Evolutionary conservation across 2,888 invertebrate genomes (phyloP), one percentile per base, ranked within the genome.

Genomic region (Julus scanicus): DNA sequence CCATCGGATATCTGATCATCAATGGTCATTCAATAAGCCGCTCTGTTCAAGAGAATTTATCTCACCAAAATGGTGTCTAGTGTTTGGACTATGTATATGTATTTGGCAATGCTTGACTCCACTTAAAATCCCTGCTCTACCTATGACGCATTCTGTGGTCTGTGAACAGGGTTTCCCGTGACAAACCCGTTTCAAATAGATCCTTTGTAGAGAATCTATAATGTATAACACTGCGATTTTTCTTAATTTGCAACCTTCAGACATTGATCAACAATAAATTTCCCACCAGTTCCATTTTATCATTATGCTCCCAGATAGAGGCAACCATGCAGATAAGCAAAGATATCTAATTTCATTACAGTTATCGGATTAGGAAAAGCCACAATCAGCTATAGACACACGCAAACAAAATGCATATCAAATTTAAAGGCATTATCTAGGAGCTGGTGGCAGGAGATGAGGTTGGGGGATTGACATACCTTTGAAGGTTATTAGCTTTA

Each of bases 401-500:
- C 17, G 57, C 57, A 57, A 57, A 57, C 57, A 57, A 57, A 57
- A 17, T 57, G 57, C 57, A 57, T 57, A 57, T 57, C 57, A 57
- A 57, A 57, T 57, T 57, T 57, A 57, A 9, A 57, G 17, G 17
- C 57, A 57, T 57, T 57, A 57, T 57, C 57, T 57, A 15, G 5
- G 48, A 57, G 57, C 17, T 57, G 48, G 17, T 17, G 5, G 57
- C 13, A 57, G 17, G 57, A 57, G 57, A 57, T 57, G 57, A 8
- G 57, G 17, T 17, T 57, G 17, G 57, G 17, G 57, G 57, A 57
- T 57, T 57, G 57, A 57, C 57, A 57, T 57, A 57, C 57, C 57
- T 57, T 57, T 57, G 57, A 57, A 57, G 57, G 57, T 57, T 57
- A 57, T 57, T 57, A 57, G 57, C 57, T 57, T 57, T 57, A 57